phyloP scores from a whole-genome alignment of 2,888 invertebrate genomes.

The Halictus ligatus region DNA sequence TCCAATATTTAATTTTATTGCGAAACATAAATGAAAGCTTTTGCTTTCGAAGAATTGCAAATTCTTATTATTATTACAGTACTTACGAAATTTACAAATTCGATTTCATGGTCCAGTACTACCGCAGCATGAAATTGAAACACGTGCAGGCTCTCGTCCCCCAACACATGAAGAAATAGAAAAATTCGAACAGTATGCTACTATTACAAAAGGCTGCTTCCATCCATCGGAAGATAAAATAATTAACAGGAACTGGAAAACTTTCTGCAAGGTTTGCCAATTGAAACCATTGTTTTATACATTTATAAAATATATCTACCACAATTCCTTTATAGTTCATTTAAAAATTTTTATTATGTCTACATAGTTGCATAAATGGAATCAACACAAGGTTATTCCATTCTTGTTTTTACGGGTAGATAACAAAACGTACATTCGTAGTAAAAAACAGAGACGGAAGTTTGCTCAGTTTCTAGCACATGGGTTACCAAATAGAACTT shows the following conservation, averaged over 20 bases:
- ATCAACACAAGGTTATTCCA: constrained; percentile 61
- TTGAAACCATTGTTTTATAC: background rate
- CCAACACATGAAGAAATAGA: constrained; percentile 59
- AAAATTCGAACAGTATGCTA: constrained; percentile 53
- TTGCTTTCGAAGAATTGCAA: background rate
- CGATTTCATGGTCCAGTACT: constrained; percentile 62
- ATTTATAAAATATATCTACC: background rate
- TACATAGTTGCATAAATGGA: constrained; percentile 77
- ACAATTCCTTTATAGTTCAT: background rate
- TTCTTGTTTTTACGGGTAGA: constrained; percentile 73
- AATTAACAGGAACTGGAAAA: constrained; percentile 73
- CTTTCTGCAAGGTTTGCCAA: constrained; percentile 73
- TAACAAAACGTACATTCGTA: constrained; percentile 61
- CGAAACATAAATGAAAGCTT: background rate
- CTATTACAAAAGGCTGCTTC: constrained; percentile 68
- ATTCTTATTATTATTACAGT: constrained; percentile 49
- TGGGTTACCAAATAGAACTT: constrained; percentile 75
- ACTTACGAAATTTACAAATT: constrained; percentile 54
- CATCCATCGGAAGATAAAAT: constrained; percentile 67
- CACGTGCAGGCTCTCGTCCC: constrained; percentile 67
- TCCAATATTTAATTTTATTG: background rate
- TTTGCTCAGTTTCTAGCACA: constrained; percentile 81
- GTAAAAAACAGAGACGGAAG: constrained; percentile 68
- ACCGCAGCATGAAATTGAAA: constrained; percentile 75
- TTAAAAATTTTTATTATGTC: background rate